phyloP scores from a whole-genome alignment of 2,888 invertebrate genomes.

The Hypomecis punctinalis region DNA sequence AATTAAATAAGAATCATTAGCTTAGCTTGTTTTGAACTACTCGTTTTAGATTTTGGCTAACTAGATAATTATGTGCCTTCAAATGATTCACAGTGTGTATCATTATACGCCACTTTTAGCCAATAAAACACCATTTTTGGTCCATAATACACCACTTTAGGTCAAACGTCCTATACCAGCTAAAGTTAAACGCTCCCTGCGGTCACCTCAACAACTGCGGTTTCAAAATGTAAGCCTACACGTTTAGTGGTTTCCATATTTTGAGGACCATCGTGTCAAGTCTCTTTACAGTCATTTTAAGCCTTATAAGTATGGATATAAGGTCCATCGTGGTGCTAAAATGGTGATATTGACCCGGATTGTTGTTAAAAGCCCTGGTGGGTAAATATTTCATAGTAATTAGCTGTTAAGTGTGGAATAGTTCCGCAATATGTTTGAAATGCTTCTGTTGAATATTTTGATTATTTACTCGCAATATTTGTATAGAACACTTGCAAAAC shows the following conservation, averaged over 20 bases:
- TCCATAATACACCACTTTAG: neutral
- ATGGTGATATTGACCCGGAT: slow-evolving; percentile 26
- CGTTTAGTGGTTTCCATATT: slow-evolving; percentile 60
- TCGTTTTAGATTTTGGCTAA: no score
- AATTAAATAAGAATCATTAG: no score
- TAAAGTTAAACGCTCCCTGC: slow-evolving; percentile 34
- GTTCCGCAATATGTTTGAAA: slow-evolving; percentile 10
- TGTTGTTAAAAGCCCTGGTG: slow-evolving; percentile 20
- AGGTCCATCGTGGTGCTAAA: neutral
- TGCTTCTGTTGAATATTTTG: no score
- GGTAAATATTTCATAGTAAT: slow-evolving; percentile 22
- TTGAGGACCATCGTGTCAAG: slow-evolving; percentile 40
- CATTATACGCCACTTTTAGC: no score
- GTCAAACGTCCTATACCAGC: slow-evolving; percentile 25
- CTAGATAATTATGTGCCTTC: no score
- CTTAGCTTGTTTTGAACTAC: no score
- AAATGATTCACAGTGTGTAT: no score
- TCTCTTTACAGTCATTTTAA: slow-evolving; percentile 7
- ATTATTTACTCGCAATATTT: no score
- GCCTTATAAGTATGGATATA: neutral
- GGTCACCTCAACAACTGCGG: slow-evolving; percentile 50
- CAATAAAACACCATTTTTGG: neutral
- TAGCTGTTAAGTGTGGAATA: slow-evolving; percentile 7
- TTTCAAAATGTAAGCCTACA: slow-evolving; percentile 39
- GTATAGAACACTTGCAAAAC: no score